These are phyloP conservation scores for Bellardia bayeri DNA, from an alignment of 2,888 invertebrate species.

Conservation along the genomic window DNA sequence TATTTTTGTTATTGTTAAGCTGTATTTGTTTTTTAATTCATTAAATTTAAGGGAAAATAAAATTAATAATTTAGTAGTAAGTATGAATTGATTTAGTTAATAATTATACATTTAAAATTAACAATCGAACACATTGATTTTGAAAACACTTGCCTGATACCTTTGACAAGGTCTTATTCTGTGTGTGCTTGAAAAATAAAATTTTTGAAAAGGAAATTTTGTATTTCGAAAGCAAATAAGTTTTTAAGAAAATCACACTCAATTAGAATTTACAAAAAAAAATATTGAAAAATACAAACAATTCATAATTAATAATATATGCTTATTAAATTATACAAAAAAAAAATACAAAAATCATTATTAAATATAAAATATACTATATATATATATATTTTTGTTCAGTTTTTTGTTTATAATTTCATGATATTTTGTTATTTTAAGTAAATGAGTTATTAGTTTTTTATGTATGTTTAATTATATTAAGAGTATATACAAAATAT, in stretches of 20 bases:
- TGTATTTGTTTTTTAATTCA: slow-evolving; percentile 22
- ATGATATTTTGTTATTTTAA: not conserved
- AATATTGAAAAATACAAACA: not conserved
- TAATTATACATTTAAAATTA: slow-evolving; percentile 10
- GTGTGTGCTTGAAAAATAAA: no score
- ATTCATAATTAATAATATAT: not conserved
- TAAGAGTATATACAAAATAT: slow-evolving; percentile 29
- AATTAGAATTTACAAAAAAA: no score
- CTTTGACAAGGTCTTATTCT: no score
- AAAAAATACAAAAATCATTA: not conserved
- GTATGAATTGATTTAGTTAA: not conserved
- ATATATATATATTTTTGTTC: not conserved
- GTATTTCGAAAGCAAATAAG: no score
- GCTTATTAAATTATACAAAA: not conserved
- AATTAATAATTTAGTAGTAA: not conserved
- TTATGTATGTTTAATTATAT: not conserved
- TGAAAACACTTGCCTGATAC: not conserved
- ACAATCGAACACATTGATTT: slow-evolving; percentile 20
- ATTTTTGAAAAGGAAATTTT: no score
- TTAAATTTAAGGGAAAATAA: not conserved
- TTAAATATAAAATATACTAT: not conserved
- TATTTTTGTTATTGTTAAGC: slow-evolving; percentile 39
- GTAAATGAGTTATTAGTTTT: not conserved
- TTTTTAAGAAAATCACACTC: no score
- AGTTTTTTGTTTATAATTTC: not conserved